These are phyloP conservation scores for Podarcis raffonei DNA, from an alignment of 2,113 vertebrate species.

Conservation along the genomic window DNA sequence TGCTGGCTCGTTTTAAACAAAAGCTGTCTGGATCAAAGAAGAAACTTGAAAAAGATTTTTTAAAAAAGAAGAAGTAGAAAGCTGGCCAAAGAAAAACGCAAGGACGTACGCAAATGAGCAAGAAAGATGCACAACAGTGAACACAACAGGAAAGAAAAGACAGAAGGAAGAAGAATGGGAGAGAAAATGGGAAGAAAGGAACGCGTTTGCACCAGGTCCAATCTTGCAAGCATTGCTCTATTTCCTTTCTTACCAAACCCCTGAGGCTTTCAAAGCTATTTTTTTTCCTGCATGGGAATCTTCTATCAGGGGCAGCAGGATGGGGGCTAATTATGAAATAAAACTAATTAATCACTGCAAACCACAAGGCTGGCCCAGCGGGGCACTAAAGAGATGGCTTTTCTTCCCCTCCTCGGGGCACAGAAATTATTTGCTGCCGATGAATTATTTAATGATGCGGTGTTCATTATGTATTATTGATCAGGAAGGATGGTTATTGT, in stretches of 20 bases:
- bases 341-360: conserved; percentile 41
- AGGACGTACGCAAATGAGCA: not conserved
- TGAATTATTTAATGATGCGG: conserved; percentile 44
- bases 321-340: conserved; percentile 38
- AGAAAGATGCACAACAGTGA: not conserved
- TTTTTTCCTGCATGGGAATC: conserved; percentile 27
- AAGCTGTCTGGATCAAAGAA: not conserved
- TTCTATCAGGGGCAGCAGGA: conserved; percentile 14
- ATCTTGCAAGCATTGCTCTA: not conserved
- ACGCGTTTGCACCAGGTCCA: not conserved
- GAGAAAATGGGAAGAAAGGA: too few relatives aligned
- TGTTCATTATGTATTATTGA: conserved; percentile 47
- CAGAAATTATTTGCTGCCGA: conserved; percentile 40
- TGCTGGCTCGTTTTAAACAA: not conserved
- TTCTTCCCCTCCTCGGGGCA: conserved; percentile 26
- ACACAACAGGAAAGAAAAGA: not conserved
- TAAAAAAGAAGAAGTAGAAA: not conserved
- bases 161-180: too few relatives aligned
- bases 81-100: not conserved
- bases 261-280: conserved; percentile 17
- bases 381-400: conserved; percentile 40
- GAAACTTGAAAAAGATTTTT: not conserved
- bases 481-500: conserved; percentile 27
- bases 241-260: conserved; percentile 3
- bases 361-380: conserved; percentile 36